phyloP scores from a whole-genome alignment of 2,888 invertebrate genomes.

The Cephus runcator region DNA sequence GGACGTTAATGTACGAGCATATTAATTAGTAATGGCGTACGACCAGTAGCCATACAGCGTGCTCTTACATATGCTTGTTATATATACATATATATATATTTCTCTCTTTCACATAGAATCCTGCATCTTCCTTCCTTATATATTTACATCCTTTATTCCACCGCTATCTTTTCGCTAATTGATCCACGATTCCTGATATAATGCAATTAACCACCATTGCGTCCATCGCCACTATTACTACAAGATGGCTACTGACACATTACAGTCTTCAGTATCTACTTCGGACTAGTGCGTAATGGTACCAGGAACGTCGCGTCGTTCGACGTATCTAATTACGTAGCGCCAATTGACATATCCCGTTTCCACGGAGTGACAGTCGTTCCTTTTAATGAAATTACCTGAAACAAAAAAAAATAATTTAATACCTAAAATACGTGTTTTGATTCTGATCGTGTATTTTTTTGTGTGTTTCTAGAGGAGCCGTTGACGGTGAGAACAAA shows the following conservation, averaged over 20 bases:
- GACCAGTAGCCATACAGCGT: not conserved
- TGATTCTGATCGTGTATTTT: not conserved
- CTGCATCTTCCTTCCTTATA: not conserved
- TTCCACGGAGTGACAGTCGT: slow-evolving; percentile 16
- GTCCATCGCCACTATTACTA: not conserved
- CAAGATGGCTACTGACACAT: not conserved
- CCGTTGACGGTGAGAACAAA: no score
- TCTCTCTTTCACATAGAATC: not conserved
- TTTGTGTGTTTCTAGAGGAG: not conserved
- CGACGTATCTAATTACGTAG: slow-evolving; percentile 39
- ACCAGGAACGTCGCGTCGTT: slow-evolving; percentile 30
- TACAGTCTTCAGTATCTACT: not conserved
- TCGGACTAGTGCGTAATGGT: slow-evolving; percentile 8
- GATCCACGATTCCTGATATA: not conserved
- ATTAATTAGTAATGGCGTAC: slow-evolving; percentile 51
- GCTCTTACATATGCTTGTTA: not conserved
- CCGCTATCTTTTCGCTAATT: slow-evolving; percentile 1
- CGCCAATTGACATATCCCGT: slow-evolving; percentile 42
- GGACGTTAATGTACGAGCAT: slow-evolving; percentile 55
- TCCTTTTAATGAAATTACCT: not conserved
- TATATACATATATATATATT: not conserved
- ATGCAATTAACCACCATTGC: not conserved
- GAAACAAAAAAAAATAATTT: not conserved
- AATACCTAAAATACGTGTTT: not conserved
- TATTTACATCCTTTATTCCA: not conserved